Evolutionary conservation across 2,797 vertebrate species (phyloP).

Genomic region (Hippocampus kuda): DNA sequence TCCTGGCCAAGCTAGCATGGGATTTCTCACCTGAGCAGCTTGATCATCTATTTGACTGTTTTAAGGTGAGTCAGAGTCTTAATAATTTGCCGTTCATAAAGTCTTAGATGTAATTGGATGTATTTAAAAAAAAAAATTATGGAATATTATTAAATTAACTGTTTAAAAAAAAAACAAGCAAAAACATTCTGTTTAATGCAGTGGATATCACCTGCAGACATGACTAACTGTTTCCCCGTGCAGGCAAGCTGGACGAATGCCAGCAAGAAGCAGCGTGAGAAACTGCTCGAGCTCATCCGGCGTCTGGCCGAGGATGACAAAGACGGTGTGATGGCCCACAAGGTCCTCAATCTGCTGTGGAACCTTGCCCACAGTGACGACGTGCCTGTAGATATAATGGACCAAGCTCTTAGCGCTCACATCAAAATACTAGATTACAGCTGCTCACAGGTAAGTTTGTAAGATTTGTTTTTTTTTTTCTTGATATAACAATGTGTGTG

Average conservation of each 20-base stretch:
- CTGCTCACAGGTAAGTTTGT: constrained; percentile 85
- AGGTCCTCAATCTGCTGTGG: constrained; percentile 96
- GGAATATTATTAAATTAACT: no score
- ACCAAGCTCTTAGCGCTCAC: constrained; percentile 97
- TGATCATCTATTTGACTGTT: constrained; percentile 98
- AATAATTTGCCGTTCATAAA: background rate
- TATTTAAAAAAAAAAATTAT: no score
- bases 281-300: constrained; percentile 90
- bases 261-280: constrained; percentile 98
- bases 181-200: background rate
- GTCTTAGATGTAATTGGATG: no score
- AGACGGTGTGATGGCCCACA: constrained; percentile 98
- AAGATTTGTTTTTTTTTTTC: background rate
- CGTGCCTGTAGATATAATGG: constrained; percentile 99
- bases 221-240: constrained; percentile 4
- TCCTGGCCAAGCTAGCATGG: constrained; percentile 96
- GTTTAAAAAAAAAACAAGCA: no score
- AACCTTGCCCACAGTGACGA: constrained; percentile 98
- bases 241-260: constrained; percentile 99
- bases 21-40: constrained; percentile 99
- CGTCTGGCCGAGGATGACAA: constrained; percentile 98
- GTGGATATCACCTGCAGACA: background rate
- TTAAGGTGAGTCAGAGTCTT: constrained; percentile 75
- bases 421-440: constrained; percentile 99
- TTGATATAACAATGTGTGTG: no score